Evolutionary conservation across 2,113 vertebrate species (phyloP).

Genomic region (Oncorhynchus keta): DNA sequence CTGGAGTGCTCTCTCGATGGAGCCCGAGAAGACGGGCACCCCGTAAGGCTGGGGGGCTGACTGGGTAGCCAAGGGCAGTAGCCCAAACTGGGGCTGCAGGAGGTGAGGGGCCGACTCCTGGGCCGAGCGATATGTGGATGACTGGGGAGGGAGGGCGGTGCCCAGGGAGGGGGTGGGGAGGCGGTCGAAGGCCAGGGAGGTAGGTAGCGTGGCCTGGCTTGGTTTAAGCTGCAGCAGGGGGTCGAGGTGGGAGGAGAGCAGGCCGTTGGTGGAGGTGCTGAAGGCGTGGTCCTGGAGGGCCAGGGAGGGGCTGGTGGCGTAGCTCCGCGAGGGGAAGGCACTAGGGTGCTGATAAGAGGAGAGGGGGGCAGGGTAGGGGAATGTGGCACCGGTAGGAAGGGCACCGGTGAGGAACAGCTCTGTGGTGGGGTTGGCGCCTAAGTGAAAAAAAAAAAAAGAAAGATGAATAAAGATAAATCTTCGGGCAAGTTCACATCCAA

Average conservation of each 20-base stretch:
- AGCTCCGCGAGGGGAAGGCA: constrained; percentile 89
- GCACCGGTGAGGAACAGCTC: constrained; percentile 94
- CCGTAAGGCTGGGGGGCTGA: constrained; percentile 83
- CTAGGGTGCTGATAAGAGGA: constrained; percentile 89
- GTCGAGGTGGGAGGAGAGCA: constrained; percentile 87
- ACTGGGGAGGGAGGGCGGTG: constrained; percentile 87
- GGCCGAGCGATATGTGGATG: constrained; percentile 97
- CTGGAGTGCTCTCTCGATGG: constrained; percentile 96
- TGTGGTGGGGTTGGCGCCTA: constrained; percentile 90
- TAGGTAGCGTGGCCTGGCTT: constrained; percentile 84
- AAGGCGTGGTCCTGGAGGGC: constrained; percentile 89
- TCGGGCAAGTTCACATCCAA: background rate
- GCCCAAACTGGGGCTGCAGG: constrained; percentile 92
- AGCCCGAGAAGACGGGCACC: constrained; percentile 87
- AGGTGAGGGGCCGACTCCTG: constrained; percentile 98
- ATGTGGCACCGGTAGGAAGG: constrained; percentile 85
- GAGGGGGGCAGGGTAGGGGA: constrained; percentile 85
- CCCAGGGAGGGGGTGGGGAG: constrained; percentile 82
- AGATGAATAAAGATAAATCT: too few species aligned
- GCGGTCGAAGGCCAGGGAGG: constrained; percentile 89
- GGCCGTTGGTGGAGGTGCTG: constrained; percentile 88
- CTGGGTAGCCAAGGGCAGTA: constrained; percentile 84
- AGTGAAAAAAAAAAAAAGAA: constrained; percentile 21
- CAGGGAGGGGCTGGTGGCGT: constrained; percentile 84
- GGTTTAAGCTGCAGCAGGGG: constrained; percentile 90